Evolutionary conservation across 1,140 invertebrate genomes (phyloP).

Genomic region (Pectinophora gossypiella): DNA sequence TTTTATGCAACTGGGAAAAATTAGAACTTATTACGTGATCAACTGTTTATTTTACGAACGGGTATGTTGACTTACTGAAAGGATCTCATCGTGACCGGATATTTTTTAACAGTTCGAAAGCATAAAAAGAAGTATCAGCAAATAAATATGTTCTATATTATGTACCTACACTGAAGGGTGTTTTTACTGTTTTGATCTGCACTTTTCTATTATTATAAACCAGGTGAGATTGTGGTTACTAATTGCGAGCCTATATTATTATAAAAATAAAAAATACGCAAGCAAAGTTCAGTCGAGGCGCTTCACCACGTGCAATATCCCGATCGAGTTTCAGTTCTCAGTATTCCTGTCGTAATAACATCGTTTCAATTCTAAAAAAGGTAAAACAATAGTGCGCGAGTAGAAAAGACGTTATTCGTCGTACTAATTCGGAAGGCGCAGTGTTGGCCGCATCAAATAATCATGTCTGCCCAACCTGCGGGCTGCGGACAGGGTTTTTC

Average conservation of each 20-base stretch:
- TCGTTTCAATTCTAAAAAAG: background rate
- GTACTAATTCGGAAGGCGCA: constrained; percentile 51
- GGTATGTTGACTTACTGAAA: no score
- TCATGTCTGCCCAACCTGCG: constrained; percentile 47
- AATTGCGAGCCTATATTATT: background rate
- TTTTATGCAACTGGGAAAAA: no score
- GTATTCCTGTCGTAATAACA: background rate
- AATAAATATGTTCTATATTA: no score
- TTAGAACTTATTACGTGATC: no score
- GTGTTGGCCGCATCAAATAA: constrained; percentile 48
- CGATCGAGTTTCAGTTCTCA: background rate
- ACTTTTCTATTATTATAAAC: no score
- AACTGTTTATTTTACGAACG: no score
- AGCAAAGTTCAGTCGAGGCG: background rate
- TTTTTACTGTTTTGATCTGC: no score
- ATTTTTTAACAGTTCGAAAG: no score
- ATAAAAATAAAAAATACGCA: background rate
- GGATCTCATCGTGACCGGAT: no score
- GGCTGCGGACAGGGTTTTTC: constrained; percentile 57
- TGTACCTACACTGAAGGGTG: no score
- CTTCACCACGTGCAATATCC: background rate
- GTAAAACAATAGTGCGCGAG: background rate
- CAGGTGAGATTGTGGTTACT: background rate
- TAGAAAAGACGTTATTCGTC: constrained; percentile 11
- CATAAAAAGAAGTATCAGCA: no score